Percentiles rank a stretch among this genome's conserved stretches.
These are phyloP conservation scores for Clostera curtula DNA, from an alignment of 2,888 invertebrate genomes.

Conservation along the genomic window DNA sequence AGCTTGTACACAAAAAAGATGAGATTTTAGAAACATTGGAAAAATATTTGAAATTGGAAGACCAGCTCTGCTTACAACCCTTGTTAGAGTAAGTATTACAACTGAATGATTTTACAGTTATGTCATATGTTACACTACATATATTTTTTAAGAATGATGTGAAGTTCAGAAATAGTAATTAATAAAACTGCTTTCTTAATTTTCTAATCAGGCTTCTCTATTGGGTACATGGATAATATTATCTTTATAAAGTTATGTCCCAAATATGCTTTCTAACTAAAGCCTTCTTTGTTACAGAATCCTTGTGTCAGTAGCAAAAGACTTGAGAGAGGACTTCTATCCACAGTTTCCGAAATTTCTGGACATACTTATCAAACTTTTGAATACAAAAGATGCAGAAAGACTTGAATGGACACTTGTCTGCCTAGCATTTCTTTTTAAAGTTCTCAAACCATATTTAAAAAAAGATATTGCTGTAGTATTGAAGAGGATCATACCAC, in stretches of 20 bases:
- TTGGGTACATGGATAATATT: too few relatives aligned
- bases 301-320: slow-evolving; percentile 88
- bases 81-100: slow-evolving; percentile 84
- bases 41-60: slow-evolving; percentile 82
- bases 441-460: slow-evolving; percentile 88
- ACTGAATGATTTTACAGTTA: not conserved
- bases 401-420: slow-evolving; percentile 90
- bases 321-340: slow-evolving; percentile 92
- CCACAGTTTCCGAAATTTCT: slow-evolving; percentile 87
- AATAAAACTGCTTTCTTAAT: too few relatives aligned
- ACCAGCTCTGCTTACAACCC: slow-evolving; percentile 85
- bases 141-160: too few relatives aligned
- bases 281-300: slow-evolving; percentile 72
- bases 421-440: slow-evolving; percentile 92
- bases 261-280: too few relatives aligned
- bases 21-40: slow-evolving; percentile 82
- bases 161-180: too few relatives aligned
- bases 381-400: slow-evolving; percentile 86
- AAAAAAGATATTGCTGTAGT: slow-evolving; percentile 85
- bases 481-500: slow-evolving; percentile 81
- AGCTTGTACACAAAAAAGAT: slow-evolving; percentile 87
- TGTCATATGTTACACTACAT: too few relatives aligned
- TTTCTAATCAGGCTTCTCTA: too few relatives aligned
- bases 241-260: too few relatives aligned
- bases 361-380: slow-evolving; percentile 79